Evolutionary conservation across 2,113 vertebrate species (phyloP).

Genomic region (Ascaphus truei): DNA sequence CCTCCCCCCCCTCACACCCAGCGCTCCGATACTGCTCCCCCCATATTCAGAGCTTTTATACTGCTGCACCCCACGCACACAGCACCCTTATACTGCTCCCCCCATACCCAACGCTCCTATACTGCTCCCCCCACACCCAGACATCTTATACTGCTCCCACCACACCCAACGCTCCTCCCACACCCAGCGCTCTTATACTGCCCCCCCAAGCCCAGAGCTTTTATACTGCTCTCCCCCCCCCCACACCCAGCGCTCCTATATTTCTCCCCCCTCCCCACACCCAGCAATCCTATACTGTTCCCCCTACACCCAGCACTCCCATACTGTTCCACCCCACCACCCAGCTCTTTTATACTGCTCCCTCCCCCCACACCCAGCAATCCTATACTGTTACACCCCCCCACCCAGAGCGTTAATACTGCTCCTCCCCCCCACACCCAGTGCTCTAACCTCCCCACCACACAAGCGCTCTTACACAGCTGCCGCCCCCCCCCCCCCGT

Average conservation of each 20-base stretch:
- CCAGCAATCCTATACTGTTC: not conserved
- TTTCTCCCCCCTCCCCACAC: no score
- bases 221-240: not conserved
- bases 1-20: not conserved
- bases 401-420: not conserved
- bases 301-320: not conserved
- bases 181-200: not conserved
- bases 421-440: not conserved
- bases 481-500: not conserved
- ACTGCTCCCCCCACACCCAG: no score
- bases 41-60: no score
- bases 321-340: no score
- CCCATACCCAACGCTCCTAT: not conserved
- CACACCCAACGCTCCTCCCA: no score
- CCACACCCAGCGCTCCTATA: not conserved
- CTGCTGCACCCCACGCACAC: not conserved
- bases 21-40: not conserved
- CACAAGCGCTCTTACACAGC: not conserved
- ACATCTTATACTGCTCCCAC: not conserved
- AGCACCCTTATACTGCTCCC: not conserved
- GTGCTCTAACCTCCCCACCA: no score
- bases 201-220: not conserved
- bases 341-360: not conserved
- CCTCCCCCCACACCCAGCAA: not conserved
- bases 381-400: no score